Evolutionary conservation across 2,113 vertebrate species (phyloP).

Genomic region (Amphilophus citrinellus): DNA sequence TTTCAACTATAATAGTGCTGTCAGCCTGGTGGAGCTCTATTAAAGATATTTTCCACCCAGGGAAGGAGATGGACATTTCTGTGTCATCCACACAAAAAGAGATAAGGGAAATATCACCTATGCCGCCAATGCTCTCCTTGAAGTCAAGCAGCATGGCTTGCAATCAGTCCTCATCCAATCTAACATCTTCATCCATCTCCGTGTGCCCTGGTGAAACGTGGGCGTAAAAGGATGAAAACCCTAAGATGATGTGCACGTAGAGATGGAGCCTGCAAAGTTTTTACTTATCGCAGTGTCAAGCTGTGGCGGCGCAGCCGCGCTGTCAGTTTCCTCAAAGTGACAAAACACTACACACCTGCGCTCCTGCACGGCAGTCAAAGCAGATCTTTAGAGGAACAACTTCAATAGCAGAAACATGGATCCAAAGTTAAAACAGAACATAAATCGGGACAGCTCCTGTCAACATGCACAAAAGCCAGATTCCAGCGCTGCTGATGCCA

Average conservation of each 20-base stretch:
- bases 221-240: constrained; percentile 21
- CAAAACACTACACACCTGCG: constrained; percentile 21
- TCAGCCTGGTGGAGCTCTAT: constrained; percentile 32
- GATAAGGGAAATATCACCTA: constrained; percentile 54
- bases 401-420: constrained; percentile 18
- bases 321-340: constrained; percentile 36
- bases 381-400: constrained; percentile 28
- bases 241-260: constrained; percentile 17
- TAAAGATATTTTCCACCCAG: constrained; percentile 49
- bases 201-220: neutral
- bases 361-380: constrained; percentile 23
- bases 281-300: constrained; percentile 35
- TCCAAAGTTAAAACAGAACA: constrained; percentile 9
- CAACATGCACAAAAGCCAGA: constrained; percentile 8
- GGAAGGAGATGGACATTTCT: constrained; percentile 38
- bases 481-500: neutral
- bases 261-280: constrained; percentile 18
- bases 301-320: constrained; percentile 24
- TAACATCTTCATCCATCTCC: constrained; percentile 46
- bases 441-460: constrained; percentile 8
- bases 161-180: constrained; percentile 48
- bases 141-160: constrained; percentile 25
- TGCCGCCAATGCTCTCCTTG: constrained; percentile 6
- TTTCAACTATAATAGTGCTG: constrained; percentile 51
- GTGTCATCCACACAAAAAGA: constrained; percentile 39